Percentiles rank a stretch among this genome's conserved stretches.
Evolutionary conservation across 2,888 invertebrate genomes (phyloP).

Genomic region (Lasioglossum morio): DNA sequence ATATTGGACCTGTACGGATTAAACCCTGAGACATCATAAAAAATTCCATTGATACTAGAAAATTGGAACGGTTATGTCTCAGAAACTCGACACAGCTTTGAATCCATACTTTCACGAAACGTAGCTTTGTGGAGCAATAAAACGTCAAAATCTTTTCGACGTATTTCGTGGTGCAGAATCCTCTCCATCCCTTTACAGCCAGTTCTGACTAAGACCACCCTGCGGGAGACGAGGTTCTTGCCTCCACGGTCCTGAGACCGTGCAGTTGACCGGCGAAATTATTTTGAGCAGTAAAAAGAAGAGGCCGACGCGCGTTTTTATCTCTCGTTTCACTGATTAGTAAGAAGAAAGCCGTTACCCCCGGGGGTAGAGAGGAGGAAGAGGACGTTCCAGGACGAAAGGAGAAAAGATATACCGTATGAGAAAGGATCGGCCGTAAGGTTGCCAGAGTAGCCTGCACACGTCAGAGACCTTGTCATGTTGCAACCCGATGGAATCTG

Average conservation of each 20-base stretch:
- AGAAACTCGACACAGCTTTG: not conserved
- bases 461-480: conserved; percentile 29
- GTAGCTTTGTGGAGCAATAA: not conserved
- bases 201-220: not conserved
- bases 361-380: not conserved
- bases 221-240: not conserved
- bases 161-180: not conserved
- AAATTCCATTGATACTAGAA: not conserved
- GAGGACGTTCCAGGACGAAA: not conserved
- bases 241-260: not conserved
- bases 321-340: conserved; percentile 5
- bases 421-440: conserved; percentile 34
- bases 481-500: conserved; percentile 47
- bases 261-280: not conserved
- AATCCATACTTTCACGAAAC: not conserved
- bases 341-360: not conserved
- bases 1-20: too few relatives aligned
- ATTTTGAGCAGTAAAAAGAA: not conserved
- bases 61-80: not conserved
- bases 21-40: not conserved
- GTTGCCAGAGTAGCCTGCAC: conserved; percentile 12
- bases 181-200: not conserved
- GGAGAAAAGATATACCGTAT: conserved; percentile 2
- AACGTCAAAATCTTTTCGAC: not conserved
- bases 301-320: not conserved